Evolutionary conservation across 2,888 invertebrate genomes (phyloP).

Genomic region (Notodonta dromedarius): DNA sequence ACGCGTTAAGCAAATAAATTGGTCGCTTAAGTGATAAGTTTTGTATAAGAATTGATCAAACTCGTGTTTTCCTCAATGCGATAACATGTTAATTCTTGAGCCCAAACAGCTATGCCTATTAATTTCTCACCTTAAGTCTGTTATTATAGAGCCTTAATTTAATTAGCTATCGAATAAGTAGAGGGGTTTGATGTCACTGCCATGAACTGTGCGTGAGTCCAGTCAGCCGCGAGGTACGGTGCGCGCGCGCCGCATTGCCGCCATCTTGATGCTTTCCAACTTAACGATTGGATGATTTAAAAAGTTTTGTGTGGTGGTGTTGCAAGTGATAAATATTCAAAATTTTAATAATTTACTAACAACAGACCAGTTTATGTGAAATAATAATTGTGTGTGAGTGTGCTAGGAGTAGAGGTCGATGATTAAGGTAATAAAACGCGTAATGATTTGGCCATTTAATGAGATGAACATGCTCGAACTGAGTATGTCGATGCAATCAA

Average conservation of each 20-base stretch:
- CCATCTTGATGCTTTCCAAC: slow-evolving; percentile 48
- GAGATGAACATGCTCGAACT: slow-evolving; percentile 33
- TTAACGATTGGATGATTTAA: slow-evolving; percentile 9
- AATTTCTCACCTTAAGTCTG: slow-evolving; percentile 33
- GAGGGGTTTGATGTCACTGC: slow-evolving; percentile 67
- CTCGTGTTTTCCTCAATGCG: slow-evolving; percentile 67
- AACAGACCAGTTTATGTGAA: slow-evolving; percentile 10
- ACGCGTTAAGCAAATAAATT: not conserved
- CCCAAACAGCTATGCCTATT: slow-evolving; percentile 32
- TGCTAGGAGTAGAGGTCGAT: slow-evolving; percentile 15
- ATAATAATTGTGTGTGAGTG: slow-evolving; percentile 13
- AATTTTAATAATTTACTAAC: slow-evolving; percentile 9
- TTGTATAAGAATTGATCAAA: slow-evolving; percentile 25
- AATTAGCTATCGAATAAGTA: slow-evolving; percentile 23
- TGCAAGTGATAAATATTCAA: slow-evolving; percentile 19
- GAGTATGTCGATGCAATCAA: slow-evolving; percentile 49
- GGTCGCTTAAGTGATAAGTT: slow-evolving; percentile 20
- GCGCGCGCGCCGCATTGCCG: slow-evolving; percentile 52
- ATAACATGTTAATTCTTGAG: slow-evolving; percentile 62
- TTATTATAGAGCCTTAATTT: slow-evolving; percentile 40
- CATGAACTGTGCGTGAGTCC: slow-evolving; percentile 62
- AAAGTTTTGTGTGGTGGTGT: slow-evolving; percentile 30
- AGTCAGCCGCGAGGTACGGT: slow-evolving; percentile 71
- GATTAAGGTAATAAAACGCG: slow-evolving; percentile 30
- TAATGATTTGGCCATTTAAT: slow-evolving; percentile 31